Evolutionary conservation across 2,888 invertebrate species (phyloP), one percentile per base, ranked within the genome.

Genomic region (Ophion obscuratus): DNA sequence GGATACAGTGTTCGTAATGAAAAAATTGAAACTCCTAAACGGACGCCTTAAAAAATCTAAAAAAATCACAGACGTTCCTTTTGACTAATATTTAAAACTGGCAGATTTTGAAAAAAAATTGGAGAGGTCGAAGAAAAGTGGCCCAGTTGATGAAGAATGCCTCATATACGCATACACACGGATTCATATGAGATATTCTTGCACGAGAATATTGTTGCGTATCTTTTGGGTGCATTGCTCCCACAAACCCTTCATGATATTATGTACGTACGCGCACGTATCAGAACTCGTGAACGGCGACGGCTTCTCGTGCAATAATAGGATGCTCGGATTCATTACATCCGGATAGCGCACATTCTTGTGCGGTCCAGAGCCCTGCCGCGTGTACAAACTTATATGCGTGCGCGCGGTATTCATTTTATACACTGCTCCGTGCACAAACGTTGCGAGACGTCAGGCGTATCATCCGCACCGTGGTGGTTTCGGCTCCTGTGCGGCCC

Each of bases 261-360:
- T 9, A 27, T 40, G 36, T 24, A 9, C 14, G 27, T 17, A 53
- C 74, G 44, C 44, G 64, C 27, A 53, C 36, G 24, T 81, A 81
- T 84, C 66, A 73, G 73, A 57, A 64, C 74, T 85, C 62, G 74
- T 57, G 44, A 81, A 71, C 40, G 20, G 62, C 44, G n/a, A 71
- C 31, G 71, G 47, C 14, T 84, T 76, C 11, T 61, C 73, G 84
- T 68, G 81, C 78, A 27, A 75, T 47, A 47, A 47, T 47, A 47
- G 47, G 85, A 70, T 82, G 64, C 79, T 71, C 53, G 59, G 85
- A 76, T 82, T 85, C 81, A 71, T 85, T 79, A 85, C 44, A 36
- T 31, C 59, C 75, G 75, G 74, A 82, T 82, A 85, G 76, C 71
- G 62, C 44, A 62, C 24, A 78, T 85, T 85, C 84, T 78, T 68